These are phyloP conservation scores for Hemiprocne comata DNA, from an alignment of 2,113 vertebrate species.

Conservation along the genomic window DNA sequence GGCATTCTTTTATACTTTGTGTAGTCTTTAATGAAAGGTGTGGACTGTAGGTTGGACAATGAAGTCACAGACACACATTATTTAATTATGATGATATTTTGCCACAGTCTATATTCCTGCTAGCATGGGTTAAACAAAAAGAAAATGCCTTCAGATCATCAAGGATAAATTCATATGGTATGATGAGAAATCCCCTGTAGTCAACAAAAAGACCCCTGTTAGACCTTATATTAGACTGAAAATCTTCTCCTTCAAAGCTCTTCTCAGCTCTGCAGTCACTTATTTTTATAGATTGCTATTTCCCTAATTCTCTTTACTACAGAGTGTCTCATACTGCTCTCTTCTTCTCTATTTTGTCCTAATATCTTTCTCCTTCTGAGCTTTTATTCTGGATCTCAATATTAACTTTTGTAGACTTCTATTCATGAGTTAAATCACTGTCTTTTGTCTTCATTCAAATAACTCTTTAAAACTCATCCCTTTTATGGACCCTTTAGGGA, in stretches of 20 bases:
- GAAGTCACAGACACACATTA: not conserved
- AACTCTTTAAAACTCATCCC: not conserved
- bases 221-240: not conserved
- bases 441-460: constrained; percentile 21
- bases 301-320: not conserved
- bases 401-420: not conserved
- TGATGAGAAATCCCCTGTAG: not conserved
- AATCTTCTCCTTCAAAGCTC: not conserved
- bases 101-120: not conserved
- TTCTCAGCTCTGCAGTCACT: not conserved
- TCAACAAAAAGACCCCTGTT: not conserved
- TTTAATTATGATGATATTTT: not conserved
- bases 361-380: not conserved
- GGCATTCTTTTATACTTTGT: not conserved
- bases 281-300: not conserved
- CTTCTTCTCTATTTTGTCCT: not conserved
- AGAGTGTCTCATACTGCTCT: not conserved
- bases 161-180: not conserved
- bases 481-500: not conserved
- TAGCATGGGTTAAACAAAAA: not conserved
- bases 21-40: not conserved
- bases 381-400: not conserved
- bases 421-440: not conserved
- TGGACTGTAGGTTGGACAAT: not conserved
- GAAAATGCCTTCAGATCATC: not conserved